These are phyloP conservation scores for Rotaria socialis DNA, from an alignment of 2,888 invertebrate genomes.

Conservation along the genomic window DNA sequence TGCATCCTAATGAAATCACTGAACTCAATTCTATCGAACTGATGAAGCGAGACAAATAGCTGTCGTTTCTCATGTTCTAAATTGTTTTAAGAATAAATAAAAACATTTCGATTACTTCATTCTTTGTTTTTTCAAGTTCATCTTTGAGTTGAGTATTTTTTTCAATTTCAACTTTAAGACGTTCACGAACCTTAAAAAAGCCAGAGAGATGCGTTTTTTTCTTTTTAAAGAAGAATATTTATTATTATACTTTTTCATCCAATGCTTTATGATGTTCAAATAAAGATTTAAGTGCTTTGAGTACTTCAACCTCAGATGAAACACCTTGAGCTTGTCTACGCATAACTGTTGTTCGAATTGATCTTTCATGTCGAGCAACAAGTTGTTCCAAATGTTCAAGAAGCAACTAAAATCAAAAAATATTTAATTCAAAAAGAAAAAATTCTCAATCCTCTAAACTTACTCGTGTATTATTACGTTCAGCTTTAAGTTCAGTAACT, in stretches of 20 bases:
- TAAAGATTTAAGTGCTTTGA: constrained; percentile 96
- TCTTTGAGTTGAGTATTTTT: constrained; percentile 90
- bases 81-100: too few relatives aligned
- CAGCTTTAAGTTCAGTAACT: constrained; percentile 95
- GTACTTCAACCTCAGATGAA: constrained; percentile 96
- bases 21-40: too few relatives aligned
- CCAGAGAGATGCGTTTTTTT: background rate
- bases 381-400: constrained; percentile 97
- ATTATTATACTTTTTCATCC: constrained; percentile 75
- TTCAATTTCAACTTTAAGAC: constrained; percentile 89
- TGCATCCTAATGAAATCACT: too few relatives aligned
- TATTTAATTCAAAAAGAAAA: too few relatives aligned
- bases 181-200: constrained; percentile 78
- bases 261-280: constrained; percentile 99
- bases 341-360: constrained; percentile 96
- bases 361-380: constrained; percentile 95
- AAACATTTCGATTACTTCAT: constrained; percentile 69
- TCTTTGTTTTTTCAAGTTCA: constrained; percentile 69
- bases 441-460: constrained; percentile 53
- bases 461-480: constrained; percentile 96
- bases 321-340: constrained; percentile 91
- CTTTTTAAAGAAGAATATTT: too few relatives aligned
- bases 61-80: too few relatives aligned
- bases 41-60: too few relatives aligned
- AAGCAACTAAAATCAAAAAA: constrained; percentile 69